These are phyloP conservation scores for Aphelenchoides besseyi DNA, from an alignment of 1,140 invertebrate genomes.

Conservation along the genomic window DNA sequence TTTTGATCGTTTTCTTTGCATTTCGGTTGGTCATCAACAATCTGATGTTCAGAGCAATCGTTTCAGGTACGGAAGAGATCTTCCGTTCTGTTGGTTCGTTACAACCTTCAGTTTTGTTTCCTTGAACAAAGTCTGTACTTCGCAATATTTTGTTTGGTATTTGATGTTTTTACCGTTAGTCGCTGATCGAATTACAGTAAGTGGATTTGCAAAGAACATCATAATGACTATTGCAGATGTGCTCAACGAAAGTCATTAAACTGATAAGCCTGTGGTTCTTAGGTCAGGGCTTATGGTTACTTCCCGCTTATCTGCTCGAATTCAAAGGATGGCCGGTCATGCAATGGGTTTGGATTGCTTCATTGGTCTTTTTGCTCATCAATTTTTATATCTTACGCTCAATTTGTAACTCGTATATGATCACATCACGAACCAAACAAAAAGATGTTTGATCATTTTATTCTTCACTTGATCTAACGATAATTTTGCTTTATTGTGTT, in stretches of 20 bases:
- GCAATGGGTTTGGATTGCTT: constrained; percentile 67
- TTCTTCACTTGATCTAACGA: no score
- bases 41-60: constrained; percentile 35
- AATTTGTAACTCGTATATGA: constrained; percentile 29
- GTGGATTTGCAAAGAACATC: constrained; percentile 5
- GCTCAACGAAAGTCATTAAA: constrained; percentile 7
- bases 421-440: neutral
- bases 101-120: constrained; percentile 83
- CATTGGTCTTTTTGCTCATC: constrained; percentile 65
- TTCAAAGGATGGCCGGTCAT: constrained; percentile 79
- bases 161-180: constrained; percentile 78
- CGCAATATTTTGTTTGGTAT: constrained; percentile 97
- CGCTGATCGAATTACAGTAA: constrained; percentile 58
- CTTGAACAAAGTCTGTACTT: constrained; percentile 92
- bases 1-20: constrained; percentile 73
- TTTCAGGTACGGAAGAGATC: constrained; percentile 66
- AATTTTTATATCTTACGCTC: constrained; percentile 60
- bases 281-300: constrained; percentile 80
- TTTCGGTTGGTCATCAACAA: constrained; percentile 64
- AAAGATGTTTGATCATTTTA: constrained; percentile 16
- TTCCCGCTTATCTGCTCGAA: constrained; percentile 83
- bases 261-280: constrained; percentile 72
- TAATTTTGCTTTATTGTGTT: no score
- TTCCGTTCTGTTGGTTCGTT: constrained; percentile 79
- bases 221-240: constrained; percentile 35